These are phyloP conservation scores for Aporophyla nigra DNA, from an alignment of 2,888 invertebrate genomes.

Conservation along the genomic window DNA sequence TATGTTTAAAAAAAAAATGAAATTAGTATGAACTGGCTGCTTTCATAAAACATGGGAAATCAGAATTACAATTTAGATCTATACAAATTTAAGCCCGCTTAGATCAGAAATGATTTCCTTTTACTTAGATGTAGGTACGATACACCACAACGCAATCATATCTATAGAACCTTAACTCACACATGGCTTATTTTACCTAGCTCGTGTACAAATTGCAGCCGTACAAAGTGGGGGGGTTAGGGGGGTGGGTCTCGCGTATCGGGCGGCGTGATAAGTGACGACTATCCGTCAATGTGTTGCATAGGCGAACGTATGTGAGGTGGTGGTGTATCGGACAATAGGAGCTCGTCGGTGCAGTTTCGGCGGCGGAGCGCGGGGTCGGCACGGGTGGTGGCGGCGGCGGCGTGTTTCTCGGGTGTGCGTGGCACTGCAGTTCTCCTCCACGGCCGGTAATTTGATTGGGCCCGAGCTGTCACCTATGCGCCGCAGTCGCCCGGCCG, in stretches of 20 bases:
- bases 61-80: neutral
- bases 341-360: slow-evolving; percentile 74
- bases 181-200: slow-evolving; percentile 65
- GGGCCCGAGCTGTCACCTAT: slow-evolving; percentile 90
- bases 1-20: neutral
- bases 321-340: slow-evolving; percentile 77
- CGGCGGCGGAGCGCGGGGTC: slow-evolving; percentile 74
- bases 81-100: neutral
- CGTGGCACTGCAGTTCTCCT: slow-evolving; percentile 87
- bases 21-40: neutral
- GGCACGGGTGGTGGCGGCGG: slow-evolving; percentile 73
- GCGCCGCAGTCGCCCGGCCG: slow-evolving; percentile 90
- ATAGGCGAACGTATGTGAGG: slow-evolving; percentile 73
- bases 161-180: slow-evolving; percentile 48
- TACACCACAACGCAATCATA: slow-evolving; percentile 26
- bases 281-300: slow-evolving; percentile 82
- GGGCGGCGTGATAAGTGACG: slow-evolving; percentile 80
- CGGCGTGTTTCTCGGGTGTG: slow-evolving; percentile 80
- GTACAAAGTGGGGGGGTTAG: slow-evolving; percentile 69
- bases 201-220: slow-evolving; percentile 76
- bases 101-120: neutral
- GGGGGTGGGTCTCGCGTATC: slow-evolving; percentile 76
- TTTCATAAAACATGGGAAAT: slow-evolving; percentile 1
- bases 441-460: slow-evolving; percentile 90
- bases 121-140: neutral